Evolutionary conservation across 2,113 vertebrate species (phyloP).

Genomic region (Daboia siamensis): DNA sequence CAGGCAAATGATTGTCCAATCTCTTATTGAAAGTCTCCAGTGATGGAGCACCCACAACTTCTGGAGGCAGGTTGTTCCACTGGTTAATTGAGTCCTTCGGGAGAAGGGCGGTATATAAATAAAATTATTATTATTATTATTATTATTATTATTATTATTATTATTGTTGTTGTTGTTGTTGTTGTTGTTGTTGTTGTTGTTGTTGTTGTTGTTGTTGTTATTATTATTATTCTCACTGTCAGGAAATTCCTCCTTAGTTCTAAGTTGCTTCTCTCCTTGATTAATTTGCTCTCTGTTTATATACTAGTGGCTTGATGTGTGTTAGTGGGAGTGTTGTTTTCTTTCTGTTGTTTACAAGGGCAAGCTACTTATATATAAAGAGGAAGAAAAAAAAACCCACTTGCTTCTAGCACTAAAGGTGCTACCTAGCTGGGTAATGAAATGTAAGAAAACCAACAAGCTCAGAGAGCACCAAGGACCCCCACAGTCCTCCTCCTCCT

Average conservation of each 20-base stretch:
- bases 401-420: too few species aligned
- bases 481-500: too few species aligned
- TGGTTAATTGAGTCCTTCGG: too few species aligned
- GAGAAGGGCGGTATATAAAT: too few species aligned
- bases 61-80: neutral
- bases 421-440: too few species aligned
- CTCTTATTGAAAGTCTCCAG: neutral
- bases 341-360: neutral
- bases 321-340: neutral
- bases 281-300: neutral
- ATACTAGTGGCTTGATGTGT: neutral
- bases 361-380: neutral
- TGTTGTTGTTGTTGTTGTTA: too few species aligned
- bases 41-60: neutral
- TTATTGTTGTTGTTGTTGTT: too few species aligned
- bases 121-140: too few species aligned
- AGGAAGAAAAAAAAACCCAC: neutral
- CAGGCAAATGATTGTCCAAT: neutral
- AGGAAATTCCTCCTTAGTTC: neutral
- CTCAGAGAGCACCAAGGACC: too few species aligned
- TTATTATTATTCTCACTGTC: neutral
- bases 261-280: neutral
- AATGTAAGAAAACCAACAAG: too few species aligned
- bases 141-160: too few species aligned
- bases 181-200: too few species aligned